Evolutionary conservation across 2,113 vertebrate genomes (phyloP).

Genomic region (Dendrocopos noguchii): DNA sequence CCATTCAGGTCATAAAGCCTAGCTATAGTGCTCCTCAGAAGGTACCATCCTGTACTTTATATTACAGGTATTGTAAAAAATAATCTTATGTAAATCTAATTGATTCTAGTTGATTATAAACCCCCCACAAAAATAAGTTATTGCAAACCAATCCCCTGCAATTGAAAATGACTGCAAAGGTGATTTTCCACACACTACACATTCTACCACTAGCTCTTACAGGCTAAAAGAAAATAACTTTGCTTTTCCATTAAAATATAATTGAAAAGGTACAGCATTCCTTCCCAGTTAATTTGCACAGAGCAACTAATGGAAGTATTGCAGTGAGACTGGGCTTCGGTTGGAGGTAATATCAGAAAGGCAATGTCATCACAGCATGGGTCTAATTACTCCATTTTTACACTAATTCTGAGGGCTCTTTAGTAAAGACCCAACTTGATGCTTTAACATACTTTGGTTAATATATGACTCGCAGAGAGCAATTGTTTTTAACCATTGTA

Average conservation of each 20-base stretch:
- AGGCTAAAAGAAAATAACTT: constrained; percentile 27
- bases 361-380: constrained; percentile 66
- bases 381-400: constrained; percentile 75
- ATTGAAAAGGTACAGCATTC: constrained; percentile 58
- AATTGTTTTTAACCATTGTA: constrained; percentile 42
- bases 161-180: constrained; percentile 30
- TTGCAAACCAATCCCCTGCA: constrained; percentile 30
- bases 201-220: not conserved
- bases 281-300: constrained; percentile 54
- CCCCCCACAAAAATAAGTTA: constrained; percentile 29
- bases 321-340: constrained; percentile 28
- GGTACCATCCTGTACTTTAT: not conserved
- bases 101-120: constrained; percentile 14
- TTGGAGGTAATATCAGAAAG: constrained; percentile 41
- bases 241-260: constrained; percentile 66
- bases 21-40: not conserved
- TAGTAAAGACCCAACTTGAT: constrained; percentile 58
- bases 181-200: not conserved
- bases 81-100: constrained; percentile 6
- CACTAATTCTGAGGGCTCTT: constrained; percentile 72
- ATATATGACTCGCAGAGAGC: constrained; percentile 40
- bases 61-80: constrained; percentile 12
- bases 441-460: constrained; percentile 46
- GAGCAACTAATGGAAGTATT: constrained; percentile 61
- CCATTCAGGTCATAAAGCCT: not conserved